These are phyloP conservation scores for Antennarius maculatus DNA, from an alignment of 2,797 vertebrate genomes.

Conservation along the genomic window DNA sequence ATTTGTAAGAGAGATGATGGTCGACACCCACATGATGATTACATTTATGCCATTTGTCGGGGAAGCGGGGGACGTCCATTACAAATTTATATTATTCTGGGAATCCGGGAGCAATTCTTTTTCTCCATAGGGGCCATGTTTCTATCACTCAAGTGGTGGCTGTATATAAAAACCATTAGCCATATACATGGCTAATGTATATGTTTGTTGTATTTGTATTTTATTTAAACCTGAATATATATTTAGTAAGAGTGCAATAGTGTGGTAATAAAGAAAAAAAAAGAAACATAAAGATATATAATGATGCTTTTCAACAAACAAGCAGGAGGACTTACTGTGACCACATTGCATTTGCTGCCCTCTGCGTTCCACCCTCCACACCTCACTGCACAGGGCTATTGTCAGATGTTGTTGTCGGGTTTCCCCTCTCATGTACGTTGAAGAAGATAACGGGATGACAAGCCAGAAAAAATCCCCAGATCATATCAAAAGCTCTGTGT, in stretches of 20 bases:
- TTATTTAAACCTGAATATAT: not conserved
- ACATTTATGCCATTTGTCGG: slow-evolving; percentile 63
- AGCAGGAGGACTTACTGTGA: slow-evolving; percentile 21
- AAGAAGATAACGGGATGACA: slow-evolving; percentile 31
- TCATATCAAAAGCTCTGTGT: slow-evolving; percentile 44
- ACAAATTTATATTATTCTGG: slow-evolving; percentile 57
- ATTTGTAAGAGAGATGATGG: slow-evolving; percentile 63
- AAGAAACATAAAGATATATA: slow-evolving; percentile 17
- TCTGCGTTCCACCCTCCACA: slow-evolving; percentile 31
- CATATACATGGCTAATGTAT: slow-evolving; percentile 10
- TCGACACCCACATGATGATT: slow-evolving; percentile 73
- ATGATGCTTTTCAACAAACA: slow-evolving; percentile 24
- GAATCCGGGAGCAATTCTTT: slow-evolving; percentile 44
- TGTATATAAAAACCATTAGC: not conserved
- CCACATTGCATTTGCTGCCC: slow-evolving; percentile 23
- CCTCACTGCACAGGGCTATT: slow-evolving; percentile 42
- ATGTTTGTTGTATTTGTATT: slow-evolving; percentile 1
- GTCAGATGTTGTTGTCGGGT: slow-evolving; percentile 50
- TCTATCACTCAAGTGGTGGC: slow-evolving; percentile 54
- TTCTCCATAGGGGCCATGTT: slow-evolving; percentile 47
- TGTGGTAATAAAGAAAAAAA: not conserved
- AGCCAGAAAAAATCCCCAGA: slow-evolving; percentile 40
- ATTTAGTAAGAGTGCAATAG: not conserved
- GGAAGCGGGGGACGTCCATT: slow-evolving; percentile 35
- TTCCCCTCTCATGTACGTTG: slow-evolving; percentile 51